Evolutionary conservation across 2,888 invertebrate genomes (phyloP).

Genomic region (Sialis fuliginosa): DNA sequence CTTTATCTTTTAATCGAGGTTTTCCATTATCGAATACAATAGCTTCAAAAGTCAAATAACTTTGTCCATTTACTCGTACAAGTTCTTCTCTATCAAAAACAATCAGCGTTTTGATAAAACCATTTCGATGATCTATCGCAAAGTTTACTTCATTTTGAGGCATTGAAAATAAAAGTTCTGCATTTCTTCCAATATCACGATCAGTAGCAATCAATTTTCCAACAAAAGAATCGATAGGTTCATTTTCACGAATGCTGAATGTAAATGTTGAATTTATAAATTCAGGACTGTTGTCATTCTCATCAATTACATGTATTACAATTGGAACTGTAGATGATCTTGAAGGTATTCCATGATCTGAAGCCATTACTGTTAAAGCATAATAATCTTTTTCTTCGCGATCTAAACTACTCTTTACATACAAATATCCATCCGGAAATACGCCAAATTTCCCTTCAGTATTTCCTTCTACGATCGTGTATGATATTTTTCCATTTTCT

Average conservation of each 20-base stretch:
- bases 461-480: slow-evolving; percentile 75
- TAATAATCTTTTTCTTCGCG: slow-evolving; percentile 85
- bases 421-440: slow-evolving; percentile 87
- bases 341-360: slow-evolving; percentile 60
- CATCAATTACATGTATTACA: slow-evolving; percentile 84
- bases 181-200: slow-evolving; percentile 77
- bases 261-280: slow-evolving; percentile 83
- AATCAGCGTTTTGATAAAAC: slow-evolving; percentile 71
- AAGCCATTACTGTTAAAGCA: slow-evolving; percentile 68
- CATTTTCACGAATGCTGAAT: slow-evolving; percentile 78
- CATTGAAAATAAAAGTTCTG: slow-evolving; percentile 71
- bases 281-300: slow-evolving; percentile 89
- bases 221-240: slow-evolving; percentile 76
- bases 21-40: slow-evolving; percentile 73
- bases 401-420: slow-evolving; percentile 71
- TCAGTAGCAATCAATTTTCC: slow-evolving; percentile 83
- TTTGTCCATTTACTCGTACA: slow-evolving; percentile 57
- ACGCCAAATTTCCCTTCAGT: slow-evolving; percentile 75
- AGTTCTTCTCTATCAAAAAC: slow-evolving; percentile 81
- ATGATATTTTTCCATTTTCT: slow-evolving; percentile 59
- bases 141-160: slow-evolving; percentile 63
- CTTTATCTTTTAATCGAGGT: slow-evolving; percentile 60
- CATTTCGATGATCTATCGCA: slow-evolving; percentile 74
- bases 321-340: slow-evolving; percentile 77
- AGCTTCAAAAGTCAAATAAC: slow-evolving; percentile 68